Evolutionary conservation across 2,113 vertebrate species (phyloP).

Genomic region (Macrotus californicus): DNA sequence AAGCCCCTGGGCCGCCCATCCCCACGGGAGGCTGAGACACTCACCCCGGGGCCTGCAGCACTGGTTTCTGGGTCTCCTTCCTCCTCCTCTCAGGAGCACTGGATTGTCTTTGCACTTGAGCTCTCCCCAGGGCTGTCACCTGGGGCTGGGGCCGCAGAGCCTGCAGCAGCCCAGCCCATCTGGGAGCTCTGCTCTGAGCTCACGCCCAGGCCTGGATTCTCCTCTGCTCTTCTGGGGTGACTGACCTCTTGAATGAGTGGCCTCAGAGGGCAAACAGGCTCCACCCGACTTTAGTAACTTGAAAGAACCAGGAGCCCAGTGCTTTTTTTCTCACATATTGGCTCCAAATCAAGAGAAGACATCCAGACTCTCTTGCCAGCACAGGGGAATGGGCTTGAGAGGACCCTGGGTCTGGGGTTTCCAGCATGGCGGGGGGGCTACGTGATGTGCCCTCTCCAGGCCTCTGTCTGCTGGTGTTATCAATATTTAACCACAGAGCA

Average conservation of each 20-base stretch:
- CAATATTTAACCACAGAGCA: constrained; percentile 63
- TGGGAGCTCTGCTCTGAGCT: constrained; percentile 51
- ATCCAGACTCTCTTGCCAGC: not conserved
- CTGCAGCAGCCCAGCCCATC: not conserved
- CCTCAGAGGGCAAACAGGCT: not conserved
- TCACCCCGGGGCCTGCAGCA: constrained; percentile 24
- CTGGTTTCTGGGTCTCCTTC: not conserved
- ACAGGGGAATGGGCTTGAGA: not conserved
- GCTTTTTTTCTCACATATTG: not conserved
- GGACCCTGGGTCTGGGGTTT: not conserved
- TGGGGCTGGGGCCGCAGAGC: not conserved
- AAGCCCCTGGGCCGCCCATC: not conserved
- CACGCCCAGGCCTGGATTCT: constrained; percentile 57
- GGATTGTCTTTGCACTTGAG: not conserved
- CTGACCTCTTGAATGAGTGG: constrained; percentile 69
- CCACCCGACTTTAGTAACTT: constrained; percentile 7
- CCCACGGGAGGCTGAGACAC: not conserved
- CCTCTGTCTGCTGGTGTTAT: not conserved
- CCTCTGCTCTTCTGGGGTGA: constrained; percentile 60
- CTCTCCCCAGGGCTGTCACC: not conserved
- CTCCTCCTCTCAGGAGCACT: not conserved
- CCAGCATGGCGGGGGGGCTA: not conserved
- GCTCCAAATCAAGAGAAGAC: not conserved
- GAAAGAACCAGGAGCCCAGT: not conserved
- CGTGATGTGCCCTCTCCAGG: not conserved